phyloP scores from a whole-genome alignment of 2,113 vertebrate genomes.

The Daphoenositta chrysoptera region DNA sequence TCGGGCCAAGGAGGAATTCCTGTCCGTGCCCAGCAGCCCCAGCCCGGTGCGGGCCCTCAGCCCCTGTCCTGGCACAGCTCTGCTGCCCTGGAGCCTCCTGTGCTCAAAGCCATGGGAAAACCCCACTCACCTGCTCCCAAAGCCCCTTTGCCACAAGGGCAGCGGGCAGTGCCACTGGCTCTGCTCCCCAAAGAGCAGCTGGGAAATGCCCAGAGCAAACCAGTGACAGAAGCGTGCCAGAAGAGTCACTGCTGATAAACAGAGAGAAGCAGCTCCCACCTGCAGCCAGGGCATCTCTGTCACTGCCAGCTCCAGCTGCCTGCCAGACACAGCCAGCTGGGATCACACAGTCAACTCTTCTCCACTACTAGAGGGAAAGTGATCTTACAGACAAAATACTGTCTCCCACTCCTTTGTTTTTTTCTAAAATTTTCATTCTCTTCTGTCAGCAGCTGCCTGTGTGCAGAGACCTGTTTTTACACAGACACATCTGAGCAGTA shows the following conservation, averaged over 20 bases:
- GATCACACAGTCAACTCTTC: background rate
- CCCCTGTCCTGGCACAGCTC: background rate
- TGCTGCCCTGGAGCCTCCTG: background rate
- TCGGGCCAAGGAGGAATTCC: background rate
- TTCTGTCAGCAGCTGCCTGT: background rate
- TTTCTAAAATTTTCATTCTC: background rate
- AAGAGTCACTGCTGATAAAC: background rate
- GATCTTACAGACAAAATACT: too few relatives aligned
- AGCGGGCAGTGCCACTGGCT: background rate
- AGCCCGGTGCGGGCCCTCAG: background rate
- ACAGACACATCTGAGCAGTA: background rate
- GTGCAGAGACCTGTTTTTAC: background rate
- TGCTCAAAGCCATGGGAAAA: background rate
- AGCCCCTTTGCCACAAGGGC: background rate
- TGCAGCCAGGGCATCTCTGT: background rate
- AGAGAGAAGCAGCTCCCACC: background rate
- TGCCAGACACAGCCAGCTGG: background rate
- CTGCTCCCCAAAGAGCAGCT: background rate
- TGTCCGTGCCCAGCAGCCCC: background rate
- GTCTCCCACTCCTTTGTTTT: background rate
- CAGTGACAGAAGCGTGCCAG: accelerated
- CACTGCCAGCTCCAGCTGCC: background rate
- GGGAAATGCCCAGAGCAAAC: background rate
- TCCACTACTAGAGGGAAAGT: background rate
- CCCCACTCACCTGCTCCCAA: background rate